A percentile compares a stretch with the other conserved stretches of the same genome.
phyloP scores from a whole-genome alignment of 2,888 invertebrate genomes.

The Dicyrtoma fusca region DNA sequence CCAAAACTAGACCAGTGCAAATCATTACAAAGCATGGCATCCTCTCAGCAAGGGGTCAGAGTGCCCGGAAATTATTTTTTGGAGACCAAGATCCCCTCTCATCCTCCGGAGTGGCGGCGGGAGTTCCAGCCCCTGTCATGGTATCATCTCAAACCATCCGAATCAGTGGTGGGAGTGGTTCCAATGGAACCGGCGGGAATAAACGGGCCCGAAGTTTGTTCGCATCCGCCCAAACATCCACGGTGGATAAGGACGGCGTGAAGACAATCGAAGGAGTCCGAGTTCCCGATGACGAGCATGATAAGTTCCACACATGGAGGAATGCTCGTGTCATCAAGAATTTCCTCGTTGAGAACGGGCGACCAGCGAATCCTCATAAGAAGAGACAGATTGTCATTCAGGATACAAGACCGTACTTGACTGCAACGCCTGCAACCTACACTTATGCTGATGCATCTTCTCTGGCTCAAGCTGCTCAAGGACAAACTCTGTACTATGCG shows the following conservation, averaged over 20 bases:
- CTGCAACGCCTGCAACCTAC: slow-evolving; percentile 2
- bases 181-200: neutral
- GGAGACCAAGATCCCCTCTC: slow-evolving; percentile 8
- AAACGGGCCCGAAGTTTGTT: slow-evolving; percentile 1
- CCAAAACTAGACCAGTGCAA: neutral
- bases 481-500: slow-evolving; percentile 16
- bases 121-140: slow-evolving; percentile 17
- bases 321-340: slow-evolving; percentile 87
- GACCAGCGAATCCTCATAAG: slow-evolving; percentile 58
- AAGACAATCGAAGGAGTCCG: slow-evolving; percentile 81
- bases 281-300: slow-evolving; percentile 81
- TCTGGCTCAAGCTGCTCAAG: neutral
- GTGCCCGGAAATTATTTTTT: slow-evolving; percentile 17
- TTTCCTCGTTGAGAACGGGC: slow-evolving; percentile 74
- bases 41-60: neutral
- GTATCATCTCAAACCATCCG: slow-evolving; percentile 15
- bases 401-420: slow-evolving; percentile 48
- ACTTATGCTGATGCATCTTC: neutral
- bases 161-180: neutral
- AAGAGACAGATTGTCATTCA: slow-evolving; percentile 53
- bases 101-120: neutral
- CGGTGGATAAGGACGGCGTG: slow-evolving; percentile 63
- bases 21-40: slow-evolving; percentile 28
- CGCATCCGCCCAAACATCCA: too few relatives aligned
- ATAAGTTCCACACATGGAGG: slow-evolving; percentile 78